phyloP scores from a whole-genome alignment of 2,888 invertebrate genomes.

The Xylota segnis region DNA sequence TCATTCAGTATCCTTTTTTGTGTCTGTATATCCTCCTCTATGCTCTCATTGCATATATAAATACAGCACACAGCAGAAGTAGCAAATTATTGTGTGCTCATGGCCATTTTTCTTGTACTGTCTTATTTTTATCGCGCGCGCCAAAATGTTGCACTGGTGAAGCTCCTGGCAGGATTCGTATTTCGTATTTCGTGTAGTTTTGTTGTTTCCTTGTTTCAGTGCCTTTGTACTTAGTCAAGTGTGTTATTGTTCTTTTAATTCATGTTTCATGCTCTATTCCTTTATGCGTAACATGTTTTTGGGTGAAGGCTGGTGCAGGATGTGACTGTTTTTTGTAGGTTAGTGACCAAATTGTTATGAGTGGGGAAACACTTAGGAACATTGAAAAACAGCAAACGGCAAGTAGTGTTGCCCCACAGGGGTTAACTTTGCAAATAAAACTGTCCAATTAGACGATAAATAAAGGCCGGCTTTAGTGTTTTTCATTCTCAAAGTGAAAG shows the following conservation, averaged over 20 bases:
- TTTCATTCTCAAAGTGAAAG: slow-evolving; percentile 22
- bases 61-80: not conserved
- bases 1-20: slow-evolving; percentile 38
- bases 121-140: slow-evolving; percentile 72
- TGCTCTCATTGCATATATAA: slow-evolving; percentile 43
- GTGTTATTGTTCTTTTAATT: slow-evolving; percentile 73
- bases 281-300: slow-evolving; percentile 71
- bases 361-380: slow-evolving; percentile 30
- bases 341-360: slow-evolving; percentile 64
- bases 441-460: slow-evolving; percentile 72
- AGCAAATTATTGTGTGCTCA: slow-evolving; percentile 71
- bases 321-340: slow-evolving; percentile 65
- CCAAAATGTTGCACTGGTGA: slow-evolving; percentile 50
- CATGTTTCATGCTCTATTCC: slow-evolving; percentile 58
- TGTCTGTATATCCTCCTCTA: slow-evolving; percentile 45
- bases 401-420: slow-evolving; percentile 47
- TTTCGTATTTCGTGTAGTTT: not conserved
- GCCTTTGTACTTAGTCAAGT: slow-evolving; percentile 57
- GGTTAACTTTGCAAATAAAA: slow-evolving; percentile 66
- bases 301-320: slow-evolving; percentile 75
- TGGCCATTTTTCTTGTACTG: slow-evolving; percentile 67
- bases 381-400: slow-evolving; percentile 38
- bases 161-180: slow-evolving; percentile 44
- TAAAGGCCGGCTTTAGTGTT: slow-evolving; percentile 30
- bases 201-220: not conserved